A percentile compares a stretch with the other conserved stretches of the same genome.
These are phyloP conservation scores for Sphenodon punctatus DNA, from an alignment of 2,797 vertebrate species.

Conservation along the genomic window DNA sequence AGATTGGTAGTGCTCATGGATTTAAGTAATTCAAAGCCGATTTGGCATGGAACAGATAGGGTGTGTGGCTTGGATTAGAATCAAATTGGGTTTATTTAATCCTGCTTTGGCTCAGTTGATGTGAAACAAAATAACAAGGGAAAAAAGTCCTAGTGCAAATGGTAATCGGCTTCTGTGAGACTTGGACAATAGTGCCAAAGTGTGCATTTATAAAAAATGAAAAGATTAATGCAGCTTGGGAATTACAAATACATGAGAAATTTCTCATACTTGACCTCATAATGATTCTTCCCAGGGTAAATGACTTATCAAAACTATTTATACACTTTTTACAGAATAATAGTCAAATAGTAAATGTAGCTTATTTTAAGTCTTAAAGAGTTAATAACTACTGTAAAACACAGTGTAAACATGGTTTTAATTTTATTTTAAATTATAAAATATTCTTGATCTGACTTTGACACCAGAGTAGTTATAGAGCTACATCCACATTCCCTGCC, in stretches of 20 bases:
- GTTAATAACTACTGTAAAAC: neutral
- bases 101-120: conserved; percentile 59
- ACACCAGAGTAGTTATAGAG: conserved; percentile 7
- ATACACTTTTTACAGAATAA: neutral
- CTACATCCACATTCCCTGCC: neutral
- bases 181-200: conserved; percentile 16
- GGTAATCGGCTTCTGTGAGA: conserved; percentile 29
- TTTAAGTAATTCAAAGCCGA: conserved; percentile 63
- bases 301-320: neutral
- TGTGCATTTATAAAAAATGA: conserved; percentile 19
- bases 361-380: neutral
- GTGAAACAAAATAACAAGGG: conserved; percentile 47
- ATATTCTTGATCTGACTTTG: neutral
- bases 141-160: conserved; percentile 37
- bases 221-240: neutral
- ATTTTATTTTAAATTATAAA: conserved; percentile 2
- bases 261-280: neutral
- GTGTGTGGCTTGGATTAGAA: conserved; percentile 50
- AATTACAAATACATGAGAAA: neutral
- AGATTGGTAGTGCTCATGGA: conserved; percentile 49
- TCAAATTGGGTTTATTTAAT: conserved; percentile 58
- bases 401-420: neutral
- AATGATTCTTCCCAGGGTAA: neutral
- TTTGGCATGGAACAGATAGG: conserved; percentile 52
- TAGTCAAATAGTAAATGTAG: neutral